A percentile compares a stretch with the other conserved stretches of the same genome.
Conservation (phyloP, 2,888 invertebrate species). For the Crematogaster levior region DNA sequence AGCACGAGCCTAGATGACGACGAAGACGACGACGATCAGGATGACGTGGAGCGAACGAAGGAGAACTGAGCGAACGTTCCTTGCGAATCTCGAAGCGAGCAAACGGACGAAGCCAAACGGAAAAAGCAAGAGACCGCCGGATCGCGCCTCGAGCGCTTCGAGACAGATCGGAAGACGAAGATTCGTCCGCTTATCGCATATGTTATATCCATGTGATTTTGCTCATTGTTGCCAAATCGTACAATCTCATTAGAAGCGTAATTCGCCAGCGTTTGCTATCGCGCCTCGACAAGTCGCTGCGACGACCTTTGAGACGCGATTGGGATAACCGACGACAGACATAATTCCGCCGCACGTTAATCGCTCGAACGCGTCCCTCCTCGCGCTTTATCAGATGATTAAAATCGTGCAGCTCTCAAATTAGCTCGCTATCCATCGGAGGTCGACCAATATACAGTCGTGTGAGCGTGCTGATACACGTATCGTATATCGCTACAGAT, state of each 20-base stretch:
- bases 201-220: constrained; percentile 36
- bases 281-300: constrained; percentile 7
- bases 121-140: constrained; percentile 13
- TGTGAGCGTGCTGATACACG: constrained; percentile 23
- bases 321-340: background rate
- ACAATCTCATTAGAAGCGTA: constrained; percentile 31
- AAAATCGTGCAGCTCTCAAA: constrained; percentile 9
- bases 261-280: constrained; percentile 35
- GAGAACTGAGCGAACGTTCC: constrained; percentile 60
- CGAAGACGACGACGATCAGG: constrained; percentile 67
- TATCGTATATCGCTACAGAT: constrained; percentile 13
- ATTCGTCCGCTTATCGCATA: constrained; percentile 69
- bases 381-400: constrained; percentile 21
- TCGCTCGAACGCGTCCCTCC: constrained; percentile 42
- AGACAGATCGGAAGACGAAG: constrained; percentile 59
- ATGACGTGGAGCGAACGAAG: constrained; percentile 63
- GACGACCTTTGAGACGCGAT: constrained; percentile 32
- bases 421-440: constrained; percentile 59
- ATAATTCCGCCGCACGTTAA: constrained; percentile 31
- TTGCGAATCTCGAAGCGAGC: constrained; percentile 46
- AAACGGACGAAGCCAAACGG: constrained; percentile 35
- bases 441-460: constrained; percentile 48
- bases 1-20: constrained; percentile 69
- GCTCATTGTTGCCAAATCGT: constrained; percentile 57
- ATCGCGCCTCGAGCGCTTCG: constrained; percentile 35